A percentile compares a stretch with the other conserved stretches of the same genome.
Conservation (phyloP, 2,888 invertebrate genomes). For the Mythimna lalbum region DNA sequence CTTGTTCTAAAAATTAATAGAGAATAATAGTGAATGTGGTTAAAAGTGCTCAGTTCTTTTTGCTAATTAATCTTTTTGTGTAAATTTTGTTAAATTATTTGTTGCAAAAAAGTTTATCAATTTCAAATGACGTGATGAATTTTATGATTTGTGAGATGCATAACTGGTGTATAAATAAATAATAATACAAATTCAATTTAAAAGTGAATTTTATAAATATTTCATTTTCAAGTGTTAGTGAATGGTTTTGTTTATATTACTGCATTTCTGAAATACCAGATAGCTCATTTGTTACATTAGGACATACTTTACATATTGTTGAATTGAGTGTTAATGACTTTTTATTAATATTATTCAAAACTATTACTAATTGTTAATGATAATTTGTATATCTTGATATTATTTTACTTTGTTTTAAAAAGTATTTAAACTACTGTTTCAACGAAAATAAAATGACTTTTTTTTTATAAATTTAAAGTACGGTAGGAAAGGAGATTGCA, state of each 20-base stretch:
- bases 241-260: slow-evolving; percentile 19
- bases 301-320: neutral
- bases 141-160: no score
- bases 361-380: neutral
- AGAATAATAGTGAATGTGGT: neutral
- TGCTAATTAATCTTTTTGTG: slow-evolving; percentile 7
- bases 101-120: neutral
- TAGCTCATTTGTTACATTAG: slow-evolving; percentile 1
- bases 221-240: slow-evolving; percentile 9
- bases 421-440: neutral
- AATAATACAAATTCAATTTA: slow-evolving; percentile 1
- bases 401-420: no score
- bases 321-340: neutral
- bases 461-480: no score
- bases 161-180: slow-evolving; percentile 3
- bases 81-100: slow-evolving; percentile 1
- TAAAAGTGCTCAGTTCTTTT: slow-evolving; percentile 4
- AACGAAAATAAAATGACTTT: neutral
- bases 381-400: neutral
- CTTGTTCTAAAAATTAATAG: slow-evolving; percentile 1
- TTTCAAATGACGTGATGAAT: neutral
- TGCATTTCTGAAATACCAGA: slow-evolving; percentile 17
- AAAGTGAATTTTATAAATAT: slow-evolving; percentile 2
- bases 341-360: neutral
- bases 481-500: no score